phyloP scores from a whole-genome alignment of 1,140 invertebrate species.

The Zaprionus lachaisei region DNA sequence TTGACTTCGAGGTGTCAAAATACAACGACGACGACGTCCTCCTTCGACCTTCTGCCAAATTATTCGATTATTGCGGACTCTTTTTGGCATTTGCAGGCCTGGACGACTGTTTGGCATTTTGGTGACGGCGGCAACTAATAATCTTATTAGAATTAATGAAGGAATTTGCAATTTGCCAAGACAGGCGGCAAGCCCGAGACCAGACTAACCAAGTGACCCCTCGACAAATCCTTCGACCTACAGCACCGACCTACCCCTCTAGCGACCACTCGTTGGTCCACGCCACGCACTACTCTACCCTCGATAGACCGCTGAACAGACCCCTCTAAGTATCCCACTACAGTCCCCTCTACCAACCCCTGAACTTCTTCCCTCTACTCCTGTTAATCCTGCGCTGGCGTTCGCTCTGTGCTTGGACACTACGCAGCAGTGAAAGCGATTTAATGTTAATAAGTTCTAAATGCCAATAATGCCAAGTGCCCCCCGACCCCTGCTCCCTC shows the following conservation, averaged over 20 bases:
- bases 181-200: constrained; percentile 45
- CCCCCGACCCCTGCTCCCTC: background rate
- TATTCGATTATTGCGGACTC: constrained; percentile 54
- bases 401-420: background rate
- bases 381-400: background rate
- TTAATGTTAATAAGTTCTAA: constrained; percentile 79
- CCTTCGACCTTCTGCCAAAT: constrained; percentile 39
- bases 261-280: too few relatives aligned
- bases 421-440: constrained; percentile 53
- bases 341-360: background rate
- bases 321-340: background rate
- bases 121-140: constrained; percentile 64
- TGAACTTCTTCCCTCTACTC: background rate
- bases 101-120: constrained; percentile 21
- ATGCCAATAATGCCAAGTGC: constrained; percentile 65
- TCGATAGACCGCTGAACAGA: background rate
- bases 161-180: constrained; percentile 76
- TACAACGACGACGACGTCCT: constrained; percentile 47
- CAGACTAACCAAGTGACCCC: background rate
- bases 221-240: background rate
- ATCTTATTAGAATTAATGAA: constrained; percentile 81
- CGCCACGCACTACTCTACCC: too few relatives aligned
- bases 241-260: too few relatives aligned
- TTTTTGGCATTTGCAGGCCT: background rate
- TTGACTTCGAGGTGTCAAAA: constrained; percentile 74